Percentiles rank a stretch among this genome's conserved stretches.
phyloP scores from a whole-genome alignment of 2,888 invertebrate genomes.

The Brachypterus glaber region DNA sequence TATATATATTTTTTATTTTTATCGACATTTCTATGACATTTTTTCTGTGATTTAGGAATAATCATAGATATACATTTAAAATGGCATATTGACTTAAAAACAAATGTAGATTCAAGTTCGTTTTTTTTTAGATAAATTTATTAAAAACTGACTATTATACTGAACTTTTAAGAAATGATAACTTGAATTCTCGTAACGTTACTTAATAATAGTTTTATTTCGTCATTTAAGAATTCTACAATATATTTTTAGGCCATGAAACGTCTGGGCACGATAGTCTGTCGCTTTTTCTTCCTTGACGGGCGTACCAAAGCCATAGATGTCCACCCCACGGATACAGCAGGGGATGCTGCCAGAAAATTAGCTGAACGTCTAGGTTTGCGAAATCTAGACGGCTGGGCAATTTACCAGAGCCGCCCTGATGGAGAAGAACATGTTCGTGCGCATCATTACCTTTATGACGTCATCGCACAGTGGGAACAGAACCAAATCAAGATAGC shows the following conservation, averaged over 20 bases:
- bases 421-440: conserved; percentile 85
- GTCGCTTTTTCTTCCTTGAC: conserved; percentile 89
- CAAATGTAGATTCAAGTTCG: too few species aligned
- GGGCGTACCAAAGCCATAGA: conserved; percentile 92
- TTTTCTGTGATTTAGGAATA: too few species aligned
- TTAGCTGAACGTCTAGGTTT: conserved; percentile 82
- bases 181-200: too few species aligned
- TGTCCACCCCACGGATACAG: conserved; percentile 90
- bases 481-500: conserved; percentile 39
- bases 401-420: conserved; percentile 81
- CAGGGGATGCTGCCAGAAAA: conserved; percentile 79
- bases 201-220: too few species aligned
- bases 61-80: too few species aligned
- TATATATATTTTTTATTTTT: too few species aligned
- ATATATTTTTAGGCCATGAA: conserved; percentile 94
- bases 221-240: too few species aligned
- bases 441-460: conserved; percentile 85
- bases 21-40: too few species aligned
- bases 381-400: conserved; percentile 83
- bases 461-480: conserved; percentile 93
- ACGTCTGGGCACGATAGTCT: conserved; percentile 82
- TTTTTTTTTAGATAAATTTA: too few species aligned
- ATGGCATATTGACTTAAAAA: too few species aligned
- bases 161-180: too few species aligned
- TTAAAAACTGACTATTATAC: too few species aligned